A percentile compares a stretch with the other conserved stretches of the same genome.
phyloP scores from a whole-genome alignment of 2,797 vertebrate species.

The Momotus momota region DNA sequence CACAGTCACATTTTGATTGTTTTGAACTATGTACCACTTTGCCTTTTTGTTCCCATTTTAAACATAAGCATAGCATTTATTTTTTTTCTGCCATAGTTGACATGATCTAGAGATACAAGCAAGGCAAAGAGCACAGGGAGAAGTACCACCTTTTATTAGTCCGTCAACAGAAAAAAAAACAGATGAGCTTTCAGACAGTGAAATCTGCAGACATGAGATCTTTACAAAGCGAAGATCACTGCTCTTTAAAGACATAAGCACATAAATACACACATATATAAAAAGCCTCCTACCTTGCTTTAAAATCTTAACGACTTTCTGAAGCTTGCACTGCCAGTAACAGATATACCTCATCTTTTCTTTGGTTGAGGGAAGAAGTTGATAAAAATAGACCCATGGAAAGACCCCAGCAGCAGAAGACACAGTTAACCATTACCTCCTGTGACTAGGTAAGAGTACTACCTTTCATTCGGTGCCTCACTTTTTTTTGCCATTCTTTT shows the following conservation, averaged over 20 bases:
- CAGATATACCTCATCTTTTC: neutral
- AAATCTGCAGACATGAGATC: neutral
- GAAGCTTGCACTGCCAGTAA: neutral
- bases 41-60: neutral
- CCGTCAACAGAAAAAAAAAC: neutral
- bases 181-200: neutral
- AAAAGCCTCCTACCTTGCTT: neutral
- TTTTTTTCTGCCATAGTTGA: neutral
- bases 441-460: neutral
- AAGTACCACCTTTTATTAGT: neutral
- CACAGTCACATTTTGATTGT: neutral
- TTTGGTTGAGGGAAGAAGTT: neutral
- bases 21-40: neutral
- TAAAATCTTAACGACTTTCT: slow-evolving; percentile 4
- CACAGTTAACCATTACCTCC: neutral
- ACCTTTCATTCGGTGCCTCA: neutral
- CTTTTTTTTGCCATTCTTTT: neutral
- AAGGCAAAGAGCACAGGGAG: neutral
- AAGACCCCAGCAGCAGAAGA: neutral
- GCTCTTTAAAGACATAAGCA: neutral
- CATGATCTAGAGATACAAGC: neutral
- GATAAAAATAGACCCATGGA: neutral
- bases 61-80: neutral
- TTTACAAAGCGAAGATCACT: neutral
- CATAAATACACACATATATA: neutral